Evolutionary conservation across 2,113 vertebrate genomes (phyloP), one percentile per base, ranked within the genome.

Genomic region (Phocoena sinus): DNA sequence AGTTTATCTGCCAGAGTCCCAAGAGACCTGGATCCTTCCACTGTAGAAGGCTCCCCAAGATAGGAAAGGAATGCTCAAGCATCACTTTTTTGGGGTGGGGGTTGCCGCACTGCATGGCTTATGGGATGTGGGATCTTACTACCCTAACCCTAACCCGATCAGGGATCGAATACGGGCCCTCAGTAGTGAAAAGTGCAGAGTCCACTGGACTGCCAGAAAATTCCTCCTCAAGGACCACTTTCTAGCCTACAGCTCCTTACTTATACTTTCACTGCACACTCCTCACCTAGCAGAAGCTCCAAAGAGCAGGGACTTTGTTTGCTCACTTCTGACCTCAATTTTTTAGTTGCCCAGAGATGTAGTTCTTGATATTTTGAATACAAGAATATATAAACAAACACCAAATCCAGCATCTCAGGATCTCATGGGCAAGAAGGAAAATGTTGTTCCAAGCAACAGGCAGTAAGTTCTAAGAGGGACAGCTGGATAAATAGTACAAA

Each of bases 401-500:
- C 28, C 50, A 95, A 91, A 41, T 88, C 28, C 58, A 93, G 60
- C 33, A 92, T 70, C 74, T 86, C 17, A 68, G 79, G 50, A 70
- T 87, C 76, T 77, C 76, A 60, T 23, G 77, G 76, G 60, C 90
- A 85, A 73, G 41, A 77, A 94, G 90, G 15, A 96, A 95, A 73
- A 94, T 97, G 83, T 97, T 98, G 89, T 96, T 97, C 83, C 38
- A 97, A 97, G 93, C 97, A 96, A 87, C 77, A 68, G 86, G 97
- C 89, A 92, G 21, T 82, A 41, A 89, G 70, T 96, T 97, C 79
- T 96, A 84, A 94, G 84, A 95, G 83, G 63, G 91, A 87, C 96
- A 98, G 96, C 97, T 98, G 96, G 60, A 95, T 97, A 97, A 98
- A 98, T 94, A 98, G 87, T 65, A 63, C 79, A 86, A 83, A 95